Evolutionary conservation across 2,888 invertebrate species (phyloP).

Genomic region (Drosophila tripunctata): DNA sequence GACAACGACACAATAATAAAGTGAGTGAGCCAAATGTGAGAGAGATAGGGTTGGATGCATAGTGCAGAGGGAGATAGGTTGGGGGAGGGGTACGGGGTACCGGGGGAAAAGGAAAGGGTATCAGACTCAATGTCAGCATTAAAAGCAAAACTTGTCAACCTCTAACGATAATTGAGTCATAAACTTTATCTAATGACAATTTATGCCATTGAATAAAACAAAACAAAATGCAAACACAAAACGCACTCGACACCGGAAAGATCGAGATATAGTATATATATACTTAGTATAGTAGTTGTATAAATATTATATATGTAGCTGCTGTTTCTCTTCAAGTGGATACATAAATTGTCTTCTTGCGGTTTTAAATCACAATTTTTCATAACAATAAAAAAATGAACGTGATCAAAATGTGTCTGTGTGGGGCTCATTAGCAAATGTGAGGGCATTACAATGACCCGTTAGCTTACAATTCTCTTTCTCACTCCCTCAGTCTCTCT

Average conservation of each 20-base stretch:
- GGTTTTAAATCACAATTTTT: slow-evolving; percentile 70
- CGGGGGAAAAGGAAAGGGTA: not conserved
- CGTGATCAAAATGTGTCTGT: slow-evolving; percentile 43
- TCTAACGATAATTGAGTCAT: slow-evolving; percentile 77
- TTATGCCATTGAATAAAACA: slow-evolving; percentile 67
- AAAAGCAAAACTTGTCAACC: slow-evolving; percentile 70
- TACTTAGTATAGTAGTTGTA: not conserved
- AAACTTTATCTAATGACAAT: slow-evolving; percentile 78
- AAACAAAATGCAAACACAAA: slow-evolving; percentile 29
- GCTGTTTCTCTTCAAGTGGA: slow-evolving; percentile 5
- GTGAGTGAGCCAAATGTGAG: slow-evolving; percentile 6
- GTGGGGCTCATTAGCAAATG: slow-evolving; percentile 68
- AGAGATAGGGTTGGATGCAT: not conserved
- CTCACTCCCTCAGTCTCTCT: not conserved
- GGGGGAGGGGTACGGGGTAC: not conserved
- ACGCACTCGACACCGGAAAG: slow-evolving; percentile 51
- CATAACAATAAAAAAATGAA: slow-evolving; percentile 49
- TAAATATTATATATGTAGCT: not conserved
- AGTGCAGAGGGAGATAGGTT: not conserved
- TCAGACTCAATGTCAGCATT: slow-evolving; percentile 66
- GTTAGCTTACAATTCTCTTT: slow-evolving; percentile 7
- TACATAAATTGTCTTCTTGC: slow-evolving; percentile 60
- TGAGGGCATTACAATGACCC: slow-evolving; percentile 35
- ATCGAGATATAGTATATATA: slow-evolving; percentile 34
- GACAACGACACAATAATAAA: slow-evolving; percentile 38